Conservation (phyloP, 1,140 invertebrate species). For the Dreissena rostriformis region DNA sequence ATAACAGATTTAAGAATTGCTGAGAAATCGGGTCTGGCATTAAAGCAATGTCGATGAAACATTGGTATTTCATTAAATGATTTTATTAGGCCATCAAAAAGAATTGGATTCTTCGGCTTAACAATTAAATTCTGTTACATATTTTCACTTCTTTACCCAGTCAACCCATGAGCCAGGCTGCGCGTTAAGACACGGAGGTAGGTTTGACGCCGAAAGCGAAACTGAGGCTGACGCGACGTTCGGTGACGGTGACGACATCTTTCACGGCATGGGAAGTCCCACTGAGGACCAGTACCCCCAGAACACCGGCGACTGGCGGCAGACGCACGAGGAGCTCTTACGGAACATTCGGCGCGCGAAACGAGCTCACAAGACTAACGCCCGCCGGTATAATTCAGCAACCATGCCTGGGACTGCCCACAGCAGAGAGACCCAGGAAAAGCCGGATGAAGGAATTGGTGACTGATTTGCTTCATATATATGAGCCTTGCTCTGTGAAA, state of each 20-base stretch:
- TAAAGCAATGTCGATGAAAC: too few relatives aligned
- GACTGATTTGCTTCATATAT: not conserved
- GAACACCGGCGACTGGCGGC: slow-evolving; percentile 55
- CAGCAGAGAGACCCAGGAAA: slow-evolving; percentile 7
- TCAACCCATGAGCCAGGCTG: slow-evolving; percentile 67
- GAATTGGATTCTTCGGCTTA: too few relatives aligned
- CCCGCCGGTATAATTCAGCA: slow-evolving; percentile 33
- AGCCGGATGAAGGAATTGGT: slow-evolving; percentile 38
- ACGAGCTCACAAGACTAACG: slow-evolving; percentile 21
- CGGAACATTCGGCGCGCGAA: slow-evolving; percentile 54
- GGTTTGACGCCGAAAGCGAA: slow-evolving; percentile 59
- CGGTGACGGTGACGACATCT: slow-evolving; percentile 19
- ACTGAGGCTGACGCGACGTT: slow-evolving; percentile 28
- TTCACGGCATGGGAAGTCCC: slow-evolving; percentile 12
- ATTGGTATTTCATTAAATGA: too few relatives aligned
- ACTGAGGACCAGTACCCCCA: slow-evolving; percentile 39
- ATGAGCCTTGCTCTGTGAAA: not conserved
- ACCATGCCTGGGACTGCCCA: slow-evolving; percentile 17
- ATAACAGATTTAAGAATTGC: too few relatives aligned
- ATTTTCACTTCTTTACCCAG: not conserved
- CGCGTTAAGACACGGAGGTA: slow-evolving; percentile 55
- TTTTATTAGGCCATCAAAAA: too few relatives aligned
- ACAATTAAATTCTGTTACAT: too few relatives aligned
- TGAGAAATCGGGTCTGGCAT: too few relatives aligned
- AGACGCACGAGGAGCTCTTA: slow-evolving; percentile 56